Base-by-base conservation (phyloP, 2,113 vertebrate genomes). In the Notarius lentiginosus region DNA sequence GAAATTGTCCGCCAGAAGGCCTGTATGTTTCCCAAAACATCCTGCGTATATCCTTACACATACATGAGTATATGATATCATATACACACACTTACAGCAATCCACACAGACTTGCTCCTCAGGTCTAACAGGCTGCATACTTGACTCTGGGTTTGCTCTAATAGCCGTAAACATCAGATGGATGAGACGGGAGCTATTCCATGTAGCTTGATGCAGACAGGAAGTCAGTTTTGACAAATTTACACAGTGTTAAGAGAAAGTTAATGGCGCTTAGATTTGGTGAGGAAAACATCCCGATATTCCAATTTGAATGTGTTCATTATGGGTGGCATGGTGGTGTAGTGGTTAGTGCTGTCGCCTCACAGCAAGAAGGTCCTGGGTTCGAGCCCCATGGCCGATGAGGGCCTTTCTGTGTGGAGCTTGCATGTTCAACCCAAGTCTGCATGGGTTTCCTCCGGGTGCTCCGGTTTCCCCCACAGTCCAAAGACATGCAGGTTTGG, bases 1-100 rank as follows among this genome's bases (percentile, higher is more conserved):
- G 87, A 90, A 90, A 87, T 79, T 84, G 77, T 83, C 84, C 87
- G 70, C 68, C 82, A 79, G 72, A 84, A 49, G 84, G 72, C 82
- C 79, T 82, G 27, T 22, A 82, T n/a, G 75, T 89, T 82, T 76
- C 22, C 82, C 60, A 30, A 34, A 87, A n/a, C 81, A 27, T 82
- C 30, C 49, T 8, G 17, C 41, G 9, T 41, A 56, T 41, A 84
- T 49, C 30, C 51, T 41, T 63, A 66, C 22, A 15, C 56, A 76
- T 30, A 55, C 18, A 27, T 20, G 53, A 8, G 17, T 76, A 79
- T 77, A 86, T 6, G 58, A 24, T 86, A 24, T 65, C 55, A 72
- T 87, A 63, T 18, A 80, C 34, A 72, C 51, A 14, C 17, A 82
- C 30, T 60, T 79, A 51, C 27, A 1, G 22, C 17, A 2, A 70